Percentiles rank a stretch among this genome's conserved stretches.
phyloP scores from a whole-genome alignment of 2,888 invertebrate species.

The Athripsodes cinereus region DNA sequence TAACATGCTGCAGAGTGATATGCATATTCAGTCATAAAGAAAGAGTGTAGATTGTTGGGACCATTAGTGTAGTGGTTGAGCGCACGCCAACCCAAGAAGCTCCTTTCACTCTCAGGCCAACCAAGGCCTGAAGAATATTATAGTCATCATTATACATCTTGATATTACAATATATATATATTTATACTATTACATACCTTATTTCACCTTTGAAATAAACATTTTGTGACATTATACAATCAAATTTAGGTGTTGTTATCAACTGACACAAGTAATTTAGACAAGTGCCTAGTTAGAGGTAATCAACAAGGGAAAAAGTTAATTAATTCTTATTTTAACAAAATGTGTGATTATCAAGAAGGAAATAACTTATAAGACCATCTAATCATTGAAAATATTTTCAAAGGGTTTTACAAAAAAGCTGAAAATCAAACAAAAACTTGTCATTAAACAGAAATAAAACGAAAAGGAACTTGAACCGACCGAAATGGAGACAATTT shows the following conservation, averaged over 20 bases:
- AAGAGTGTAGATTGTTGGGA: neutral
- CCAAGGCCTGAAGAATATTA: slow-evolving; percentile 27
- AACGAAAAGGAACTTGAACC: slow-evolving; percentile 22
- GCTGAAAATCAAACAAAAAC: too few relatives aligned
- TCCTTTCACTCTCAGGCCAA: slow-evolving; percentile 26
- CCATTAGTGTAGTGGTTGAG: neutral
- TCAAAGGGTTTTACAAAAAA: too few relatives aligned
- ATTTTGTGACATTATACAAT: too few relatives aligned
- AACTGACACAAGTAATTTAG: too few relatives aligned
- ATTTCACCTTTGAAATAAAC: slow-evolving; percentile 5
- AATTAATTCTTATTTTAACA: too few relatives aligned
- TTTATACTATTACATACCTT: neutral
- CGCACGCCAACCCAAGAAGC: slow-evolving; percentile 20
- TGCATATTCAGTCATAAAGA: neutral
- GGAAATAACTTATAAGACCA: too few relatives aligned
- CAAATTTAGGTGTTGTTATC: too few relatives aligned
- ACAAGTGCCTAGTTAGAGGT: too few relatives aligned
- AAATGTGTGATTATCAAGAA: too few relatives aligned
- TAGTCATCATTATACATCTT: neutral
- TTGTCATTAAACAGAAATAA: neutral
- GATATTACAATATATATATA: too few relatives aligned
- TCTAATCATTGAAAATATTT: too few relatives aligned
- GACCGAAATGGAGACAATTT: slow-evolving; percentile 25
- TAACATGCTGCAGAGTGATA: neutral
- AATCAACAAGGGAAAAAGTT: too few relatives aligned